Base-by-base conservation (phyloP, 2,113 vertebrate genomes). In the Paedocypris sp. region DNA sequence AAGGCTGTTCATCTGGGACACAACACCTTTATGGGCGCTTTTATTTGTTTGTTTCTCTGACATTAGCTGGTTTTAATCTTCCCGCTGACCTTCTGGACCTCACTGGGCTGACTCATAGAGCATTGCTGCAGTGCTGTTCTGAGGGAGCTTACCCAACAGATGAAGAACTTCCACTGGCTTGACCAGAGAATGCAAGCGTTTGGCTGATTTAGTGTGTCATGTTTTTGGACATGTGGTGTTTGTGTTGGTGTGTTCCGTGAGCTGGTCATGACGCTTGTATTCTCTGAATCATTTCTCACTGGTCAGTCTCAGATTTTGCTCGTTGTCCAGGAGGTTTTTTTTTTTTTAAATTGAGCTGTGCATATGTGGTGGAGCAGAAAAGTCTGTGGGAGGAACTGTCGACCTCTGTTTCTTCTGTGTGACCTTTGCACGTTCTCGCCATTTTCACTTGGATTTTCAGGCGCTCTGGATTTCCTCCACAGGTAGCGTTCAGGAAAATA, bases 321-420 rank as follows among this genome's bases (percentile, higher is more conserved):
- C 67, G 77, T 56, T 64, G 75, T 70, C 69, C 54, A 79, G 81
- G 82, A 83, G 61, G 75, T 71, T 75, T 77, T 83, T 82, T n/a
- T n/a, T n/a, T n/a, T n/a, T n/a, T n/a, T n/a, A n/a, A n/a, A 80
- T 80, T 76, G 69, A 78, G 56, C 80, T 80, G 83, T 80, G 71
- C 79, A 81, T 80, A 86, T 85, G 78, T 82, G 85, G 74, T 73
- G 79, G 73, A 75, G 64, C 59, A 54, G 69, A n/a, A n/a, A n/a
- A n/a, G n/a, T n/a, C n/a, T n/a, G n/a, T n/a, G n/a, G n/a, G n/a
- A n/a, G n/a, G n/a, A n/a, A n/a, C n/a, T n/a, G n/a, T n/a, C n/a
- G n/a, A n/a, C n/a, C n/a, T n/a, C n/a, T n/a, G n/a, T n/a, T n/a
- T n/a, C n/a, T n/a, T n/a, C n/a, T n/a, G n/a, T n/a, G n/a, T n/a